Percentiles rank a stretch among this genome's conserved stretches.
phyloP scores from a whole-genome alignment of 2,888 invertebrate genomes.

The Tromatobia lineatoria region DNA sequence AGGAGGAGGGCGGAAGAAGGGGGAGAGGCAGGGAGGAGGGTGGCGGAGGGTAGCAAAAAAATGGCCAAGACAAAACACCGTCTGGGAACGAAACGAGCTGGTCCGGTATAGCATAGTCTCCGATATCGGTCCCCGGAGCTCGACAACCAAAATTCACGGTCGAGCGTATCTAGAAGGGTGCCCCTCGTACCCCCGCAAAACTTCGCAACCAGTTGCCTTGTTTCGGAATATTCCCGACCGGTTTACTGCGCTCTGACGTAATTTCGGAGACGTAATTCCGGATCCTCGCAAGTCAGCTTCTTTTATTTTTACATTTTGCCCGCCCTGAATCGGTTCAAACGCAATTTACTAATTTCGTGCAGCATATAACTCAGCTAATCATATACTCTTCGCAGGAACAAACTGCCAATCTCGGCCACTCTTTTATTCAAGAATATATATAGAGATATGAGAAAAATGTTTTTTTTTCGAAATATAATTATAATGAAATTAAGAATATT shows the following conservation, averaged over 20 bases:
- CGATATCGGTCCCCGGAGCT: conserved; percentile 49
- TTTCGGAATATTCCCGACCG: conserved; percentile 48
- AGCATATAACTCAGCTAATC: not conserved
- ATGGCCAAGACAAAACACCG: conserved; percentile 67
- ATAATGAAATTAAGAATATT: too few species aligned
- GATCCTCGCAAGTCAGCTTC: conserved; percentile 21
- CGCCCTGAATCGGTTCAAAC: conserved; percentile 12
- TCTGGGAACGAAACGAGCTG: conserved; percentile 70
- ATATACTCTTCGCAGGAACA: not conserved
- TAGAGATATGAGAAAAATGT: too few species aligned
- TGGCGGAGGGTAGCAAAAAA: conserved; percentile 62
- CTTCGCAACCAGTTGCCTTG: conserved; percentile 5
- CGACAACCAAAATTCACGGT: conserved; percentile 25
- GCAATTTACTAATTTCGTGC: conserved; percentile 13
- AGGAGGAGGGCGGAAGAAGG: conserved; percentile 47
- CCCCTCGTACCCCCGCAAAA: conserved; percentile 16
- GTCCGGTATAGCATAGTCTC: conserved; percentile 34
- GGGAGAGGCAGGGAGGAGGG: conserved; percentile 58
- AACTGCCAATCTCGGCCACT: not conserved
- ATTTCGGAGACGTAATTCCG: conserved; percentile 56
- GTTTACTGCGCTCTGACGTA: conserved; percentile 33
- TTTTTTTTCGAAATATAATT: too few species aligned
- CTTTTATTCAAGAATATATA: not conserved
- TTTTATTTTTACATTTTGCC: conserved; percentile 17
- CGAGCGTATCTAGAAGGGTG: conserved; percentile 43